Conservation (phyloP, 2,888 invertebrate species). For the Drosophila pseudotalamancana region DNA sequence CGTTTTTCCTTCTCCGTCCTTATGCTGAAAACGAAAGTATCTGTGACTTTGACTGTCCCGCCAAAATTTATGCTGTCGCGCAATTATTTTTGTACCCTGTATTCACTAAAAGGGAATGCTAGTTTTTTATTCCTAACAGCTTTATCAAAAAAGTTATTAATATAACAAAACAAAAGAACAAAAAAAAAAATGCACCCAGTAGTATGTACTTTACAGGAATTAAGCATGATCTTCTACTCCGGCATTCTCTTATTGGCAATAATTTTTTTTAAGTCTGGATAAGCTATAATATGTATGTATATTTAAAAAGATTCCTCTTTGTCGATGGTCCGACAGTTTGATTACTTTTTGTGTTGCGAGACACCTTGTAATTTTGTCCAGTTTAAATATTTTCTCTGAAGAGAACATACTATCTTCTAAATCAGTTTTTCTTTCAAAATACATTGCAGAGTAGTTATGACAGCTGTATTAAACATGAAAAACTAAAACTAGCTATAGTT, state of each 20-base stretch:
- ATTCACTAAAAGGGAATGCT: not conserved
- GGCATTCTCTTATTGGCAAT: too few relatives aligned
- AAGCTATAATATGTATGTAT: too few relatives aligned
- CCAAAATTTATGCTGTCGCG: slow-evolving; percentile 76
- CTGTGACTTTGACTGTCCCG: slow-evolving; percentile 48
- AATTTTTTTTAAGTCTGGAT: too few relatives aligned
- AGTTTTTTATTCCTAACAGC: not conserved
- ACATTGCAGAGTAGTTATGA: slow-evolving; percentile 13
- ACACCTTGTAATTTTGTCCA: slow-evolving; percentile 45
- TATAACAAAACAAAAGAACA: too few relatives aligned
- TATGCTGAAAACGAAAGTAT: slow-evolving; percentile 78
- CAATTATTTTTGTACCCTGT: slow-evolving; percentile 59
- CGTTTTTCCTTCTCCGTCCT: slow-evolving; percentile 46
- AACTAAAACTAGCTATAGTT: too few relatives aligned
- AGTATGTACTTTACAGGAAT: too few relatives aligned
- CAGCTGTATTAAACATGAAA: too few relatives aligned
- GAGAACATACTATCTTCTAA: slow-evolving; percentile 27
- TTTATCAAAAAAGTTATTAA: too few relatives aligned
- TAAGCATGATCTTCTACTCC: too few relatives aligned
- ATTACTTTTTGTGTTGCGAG: slow-evolving; percentile 30
- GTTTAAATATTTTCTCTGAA: slow-evolving; percentile 7
- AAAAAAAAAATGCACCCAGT: too few relatives aligned
- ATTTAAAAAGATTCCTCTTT: not conserved
- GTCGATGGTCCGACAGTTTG: not conserved
- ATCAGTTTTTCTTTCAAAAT: slow-evolving; percentile 26